Evolutionary conservation across 1,140 invertebrate species (phyloP), one percentile per base, ranked within the genome.

Genomic region (Nasonia giraulti): DNA sequence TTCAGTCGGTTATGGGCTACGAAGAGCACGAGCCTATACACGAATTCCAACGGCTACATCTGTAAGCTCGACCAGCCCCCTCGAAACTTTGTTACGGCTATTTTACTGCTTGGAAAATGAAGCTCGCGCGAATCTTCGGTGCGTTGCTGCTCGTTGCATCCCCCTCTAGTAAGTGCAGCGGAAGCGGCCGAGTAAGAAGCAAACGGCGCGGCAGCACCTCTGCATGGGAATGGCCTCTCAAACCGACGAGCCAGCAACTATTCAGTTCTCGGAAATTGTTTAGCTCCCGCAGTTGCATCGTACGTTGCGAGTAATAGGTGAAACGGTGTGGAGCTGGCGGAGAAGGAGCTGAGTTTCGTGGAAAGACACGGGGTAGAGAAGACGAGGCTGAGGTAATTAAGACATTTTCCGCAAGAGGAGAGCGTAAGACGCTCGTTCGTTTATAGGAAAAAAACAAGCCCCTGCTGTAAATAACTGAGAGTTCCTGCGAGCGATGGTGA

Each of bases 231-330:
- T 62, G 20, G 55, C 55, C 55, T 62, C 55, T 62, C 55, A 62
- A 62, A 62, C 55, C 55, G 20, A 62, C 55, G 55, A n/a, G 20
- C 20, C 55, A n/a, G 55, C 55, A 62, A 62, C 55, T 62, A 62
- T 62, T 62, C 55, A 62, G 55, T 62, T 62, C 55, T 62, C 55
- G 55, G 55, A 62, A 62, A 62, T 62, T 62, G 55, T 62, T 62
- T 62, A 62, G 55, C 55, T 62, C 2, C 20, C 40, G 40, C 55
- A 62, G 55, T 62, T 62, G 17, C 20, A 62, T n/a, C 17, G 55
- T 62, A n/a, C 17, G 6, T 27, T 27, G 27, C 17, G 7, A 62
- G 55, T n/a, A 62, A 62, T 50, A 17, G 47, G 14, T 4, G 47
- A 10, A 47, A 12, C 44, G 44, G 12, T 47, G 44, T 12, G 44